phyloP scores from a whole-genome alignment of 1,140 invertebrate species.

The Sinonovacula constricta region DNA sequence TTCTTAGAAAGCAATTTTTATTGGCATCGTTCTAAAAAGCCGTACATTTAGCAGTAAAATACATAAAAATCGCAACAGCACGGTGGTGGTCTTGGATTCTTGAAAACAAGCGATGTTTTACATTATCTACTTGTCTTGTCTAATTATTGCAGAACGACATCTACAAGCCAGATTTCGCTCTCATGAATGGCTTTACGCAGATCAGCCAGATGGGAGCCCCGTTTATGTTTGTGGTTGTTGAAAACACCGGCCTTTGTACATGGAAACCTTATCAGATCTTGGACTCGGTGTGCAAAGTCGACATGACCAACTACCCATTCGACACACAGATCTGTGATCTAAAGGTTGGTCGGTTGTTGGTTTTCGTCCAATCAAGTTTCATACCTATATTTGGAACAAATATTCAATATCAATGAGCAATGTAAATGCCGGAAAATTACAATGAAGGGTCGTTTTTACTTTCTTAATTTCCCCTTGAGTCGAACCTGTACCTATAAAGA shows the following conservation, averaged over 20 bases:
- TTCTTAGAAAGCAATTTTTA: neutral
- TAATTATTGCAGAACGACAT: constrained; percentile 21
- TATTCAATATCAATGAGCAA: neutral
- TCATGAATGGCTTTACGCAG: constrained; percentile 23
- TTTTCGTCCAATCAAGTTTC: neutral
- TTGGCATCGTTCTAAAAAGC: neutral
- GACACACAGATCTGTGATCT: constrained; percentile 95
- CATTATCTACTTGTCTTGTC: neutral
- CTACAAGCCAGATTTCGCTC: constrained; percentile 28
- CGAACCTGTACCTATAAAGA: no score
- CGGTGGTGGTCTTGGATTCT: neutral
- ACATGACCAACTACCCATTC: constrained; percentile 94
- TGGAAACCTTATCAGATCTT: constrained; percentile 97
- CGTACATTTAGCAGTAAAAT: neutral
- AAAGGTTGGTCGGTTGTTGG: constrained; percentile 82
- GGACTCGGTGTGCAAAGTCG: constrained; percentile 98
- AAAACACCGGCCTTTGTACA: constrained; percentile 1
- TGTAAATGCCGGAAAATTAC: neutral
- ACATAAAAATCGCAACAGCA: neutral
- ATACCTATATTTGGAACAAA: neutral
- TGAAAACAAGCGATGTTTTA: neutral
- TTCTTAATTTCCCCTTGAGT: no score
- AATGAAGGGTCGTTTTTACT: no score
- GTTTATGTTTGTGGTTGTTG: constrained; percentile 32
- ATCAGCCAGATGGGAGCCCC: constrained; percentile 2